Percentiles rank a stretch among this genome's conserved stretches.
phyloP scores from a whole-genome alignment of 1,140 invertebrate genomes.

The Alviniconcha marisindica region DNA sequence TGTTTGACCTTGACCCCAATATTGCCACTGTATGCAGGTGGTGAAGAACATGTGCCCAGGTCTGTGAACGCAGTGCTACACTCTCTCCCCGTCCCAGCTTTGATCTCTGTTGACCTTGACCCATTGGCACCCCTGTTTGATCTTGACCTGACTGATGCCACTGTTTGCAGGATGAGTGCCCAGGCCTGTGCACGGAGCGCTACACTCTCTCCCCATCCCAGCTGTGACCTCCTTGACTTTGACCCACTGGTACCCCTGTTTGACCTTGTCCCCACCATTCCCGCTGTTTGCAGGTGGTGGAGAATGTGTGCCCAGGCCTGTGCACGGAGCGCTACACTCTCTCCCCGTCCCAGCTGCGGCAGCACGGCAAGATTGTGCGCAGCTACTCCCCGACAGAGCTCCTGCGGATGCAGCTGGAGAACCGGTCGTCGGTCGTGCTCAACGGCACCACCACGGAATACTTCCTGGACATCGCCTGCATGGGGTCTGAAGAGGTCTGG shows the following conservation, averaged over 20 bases:
- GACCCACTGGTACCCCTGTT: no score
- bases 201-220: constrained; percentile 81
- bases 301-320: constrained; percentile 83
- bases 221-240: no score
- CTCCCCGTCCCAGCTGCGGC: constrained; percentile 79
- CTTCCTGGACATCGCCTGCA: constrained; percentile 83
- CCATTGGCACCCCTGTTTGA: no score
- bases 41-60: constrained; percentile 81
- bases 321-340: constrained; percentile 82
- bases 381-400: constrained; percentile 82
- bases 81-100: no score
- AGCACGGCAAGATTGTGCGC: constrained; percentile 79
- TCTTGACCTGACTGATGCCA: no score
- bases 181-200: constrained; percentile 82
- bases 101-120: no score
- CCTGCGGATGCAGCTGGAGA: constrained; percentile 75
- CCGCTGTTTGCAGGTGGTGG: constrained; percentile 76
- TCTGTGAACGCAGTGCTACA: no score
- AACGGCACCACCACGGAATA: constrained; percentile 82
- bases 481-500: constrained; percentile 78
- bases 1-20: no score
- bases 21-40: constrained; percentile 74
- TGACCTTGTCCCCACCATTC: no score
- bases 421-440: constrained; percentile 58
- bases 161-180: no score